These are phyloP conservation scores for Geotrupes spiniger DNA, from an alignment of 2,888 invertebrate species.

Conservation along the genomic window DNA sequence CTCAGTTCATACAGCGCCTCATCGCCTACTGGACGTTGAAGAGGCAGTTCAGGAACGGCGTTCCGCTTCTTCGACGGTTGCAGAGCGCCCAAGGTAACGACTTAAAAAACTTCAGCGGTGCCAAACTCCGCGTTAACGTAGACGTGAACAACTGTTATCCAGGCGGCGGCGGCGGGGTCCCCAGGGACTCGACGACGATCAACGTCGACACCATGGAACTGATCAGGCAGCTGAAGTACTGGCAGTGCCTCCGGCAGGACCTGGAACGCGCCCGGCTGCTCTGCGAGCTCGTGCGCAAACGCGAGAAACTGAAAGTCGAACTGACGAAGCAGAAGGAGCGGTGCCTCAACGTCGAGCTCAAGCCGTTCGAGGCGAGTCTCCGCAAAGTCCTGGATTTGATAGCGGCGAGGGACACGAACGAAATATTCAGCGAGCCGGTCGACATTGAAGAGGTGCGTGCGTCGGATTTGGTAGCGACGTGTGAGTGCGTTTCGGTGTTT, in stretches of 20 bases:
- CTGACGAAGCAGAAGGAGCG: conserved; percentile 77
- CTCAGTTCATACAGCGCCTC: conserved; percentile 82
- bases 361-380: conserved; percentile 78
- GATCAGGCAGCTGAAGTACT: conserved; percentile 85
- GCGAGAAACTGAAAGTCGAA: conserved; percentile 92
- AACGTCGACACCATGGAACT: conserved; percentile 67
- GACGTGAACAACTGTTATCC: conserved; percentile 20
- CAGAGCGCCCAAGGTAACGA: conserved; percentile 58
- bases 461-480: conserved; percentile 12
- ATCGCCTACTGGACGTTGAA: conserved; percentile 98
- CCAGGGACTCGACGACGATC: conserved; percentile 41
- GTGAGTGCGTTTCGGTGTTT: no score
- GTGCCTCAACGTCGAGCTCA: conserved; percentile 75
- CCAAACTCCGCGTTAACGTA: neutral
- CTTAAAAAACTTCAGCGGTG: no score
- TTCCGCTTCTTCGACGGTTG: conserved; percentile 83
- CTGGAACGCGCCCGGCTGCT: conserved; percentile 88
- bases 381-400: conserved; percentile 74
- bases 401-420: conserved; percentile 74
- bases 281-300: conserved; percentile 91
- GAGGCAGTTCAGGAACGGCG: conserved; percentile 91
- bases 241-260: conserved; percentile 91
- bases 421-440: conserved; percentile 92
- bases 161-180: conserved; percentile 31
- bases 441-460: conserved; percentile 69